phyloP scores from a whole-genome alignment of 2,797 vertebrate species.

The Mormyrus hasselquistii region DNA sequence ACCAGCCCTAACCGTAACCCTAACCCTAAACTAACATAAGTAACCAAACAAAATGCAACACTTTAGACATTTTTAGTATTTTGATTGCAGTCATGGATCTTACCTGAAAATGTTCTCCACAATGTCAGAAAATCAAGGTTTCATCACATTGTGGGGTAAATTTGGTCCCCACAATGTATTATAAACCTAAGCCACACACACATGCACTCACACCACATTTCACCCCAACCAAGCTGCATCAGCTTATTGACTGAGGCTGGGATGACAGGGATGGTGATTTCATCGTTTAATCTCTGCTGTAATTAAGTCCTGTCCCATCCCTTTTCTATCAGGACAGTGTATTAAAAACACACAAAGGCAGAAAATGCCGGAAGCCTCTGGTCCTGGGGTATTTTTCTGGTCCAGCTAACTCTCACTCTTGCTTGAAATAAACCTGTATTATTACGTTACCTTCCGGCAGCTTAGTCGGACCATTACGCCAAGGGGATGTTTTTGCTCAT shows the following conservation, averaged over 20 bases:
- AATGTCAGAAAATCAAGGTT: not conserved
- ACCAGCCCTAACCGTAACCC: not conserved
- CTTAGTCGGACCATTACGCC: not conserved
- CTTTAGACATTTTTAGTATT: not conserved
- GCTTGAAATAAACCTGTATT: not conserved
- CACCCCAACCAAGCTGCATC: not conserved
- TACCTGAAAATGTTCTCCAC: not conserved
- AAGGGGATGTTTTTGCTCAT: not conserved
- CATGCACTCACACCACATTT: not conserved
- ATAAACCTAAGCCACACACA: slow-evolving; percentile 13
- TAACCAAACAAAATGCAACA: not conserved
- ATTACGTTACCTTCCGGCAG: not conserved
- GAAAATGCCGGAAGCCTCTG: not conserved
- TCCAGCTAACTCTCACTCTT: not conserved
- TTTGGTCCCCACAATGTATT: not conserved
- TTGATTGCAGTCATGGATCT: not conserved
- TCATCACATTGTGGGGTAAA: slow-evolving; percentile 18
- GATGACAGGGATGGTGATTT: not conserved
- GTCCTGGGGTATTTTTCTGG: not conserved
- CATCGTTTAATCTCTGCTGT: not conserved
- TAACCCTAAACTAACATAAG: not conserved
- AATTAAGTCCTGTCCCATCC: not conserved
- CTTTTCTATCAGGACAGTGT: not conserved
- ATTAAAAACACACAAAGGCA: not conserved
- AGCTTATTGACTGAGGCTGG: not conserved